phyloP scores from a whole-genome alignment of 2,888 invertebrate genomes.

The Philopedon plagiatum region DNA sequence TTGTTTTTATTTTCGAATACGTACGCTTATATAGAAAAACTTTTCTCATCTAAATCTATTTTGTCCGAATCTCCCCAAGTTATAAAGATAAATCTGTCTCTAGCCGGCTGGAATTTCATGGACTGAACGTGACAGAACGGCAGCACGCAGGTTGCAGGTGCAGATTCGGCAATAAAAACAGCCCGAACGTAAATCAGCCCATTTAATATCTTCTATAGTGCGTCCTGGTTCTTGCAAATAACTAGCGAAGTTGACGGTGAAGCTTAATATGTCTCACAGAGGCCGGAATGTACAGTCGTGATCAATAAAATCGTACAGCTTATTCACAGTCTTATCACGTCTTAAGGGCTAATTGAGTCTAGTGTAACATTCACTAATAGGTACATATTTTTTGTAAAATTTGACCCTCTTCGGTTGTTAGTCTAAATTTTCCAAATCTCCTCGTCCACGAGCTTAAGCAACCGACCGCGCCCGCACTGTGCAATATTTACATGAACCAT shows the following conservation, averaged over 20 bases:
- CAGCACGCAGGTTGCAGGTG: constrained; percentile 24
- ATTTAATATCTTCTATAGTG: constrained; percentile 27
- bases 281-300: constrained; percentile 29
- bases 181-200: constrained; percentile 22
- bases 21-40: neutral
- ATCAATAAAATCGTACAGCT: no score
- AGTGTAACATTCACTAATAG: no score
- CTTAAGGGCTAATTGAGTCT: no score
- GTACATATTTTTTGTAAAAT: no score
- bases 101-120: constrained; percentile 9
- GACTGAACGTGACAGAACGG: constrained; percentile 10
- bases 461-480: no score
- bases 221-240: constrained; percentile 3
- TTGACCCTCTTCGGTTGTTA: no score
- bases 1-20: neutral
- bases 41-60: neutral
- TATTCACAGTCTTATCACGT: no score
- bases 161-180: constrained; percentile 25
- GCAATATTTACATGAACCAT: no score
- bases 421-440: no score
- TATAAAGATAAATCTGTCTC: neutral
- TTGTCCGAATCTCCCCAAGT: neutral
- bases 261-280: neutral
- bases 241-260: neutral
- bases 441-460: no score